Evolutionary conservation across 2,797 vertebrate genomes (phyloP).

Genomic region (Coregonus ussuriensis): DNA sequence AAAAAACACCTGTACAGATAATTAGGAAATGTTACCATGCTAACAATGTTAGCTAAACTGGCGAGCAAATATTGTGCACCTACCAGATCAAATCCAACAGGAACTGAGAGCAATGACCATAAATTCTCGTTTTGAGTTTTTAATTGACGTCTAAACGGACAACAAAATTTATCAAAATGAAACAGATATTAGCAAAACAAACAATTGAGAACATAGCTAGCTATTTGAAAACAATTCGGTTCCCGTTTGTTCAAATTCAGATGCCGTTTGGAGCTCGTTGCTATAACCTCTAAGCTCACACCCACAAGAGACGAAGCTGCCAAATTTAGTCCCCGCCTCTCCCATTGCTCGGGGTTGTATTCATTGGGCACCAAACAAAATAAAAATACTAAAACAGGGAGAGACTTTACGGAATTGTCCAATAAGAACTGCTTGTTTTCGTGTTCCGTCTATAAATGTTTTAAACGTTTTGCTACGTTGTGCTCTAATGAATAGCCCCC

Average conservation of each 20-base stretch:
- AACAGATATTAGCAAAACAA: conserved; percentile 33
- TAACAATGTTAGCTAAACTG: conserved; percentile 10
- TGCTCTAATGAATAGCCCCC: not conserved
- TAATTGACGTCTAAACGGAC: conserved; percentile 39
- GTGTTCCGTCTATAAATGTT: not conserved
- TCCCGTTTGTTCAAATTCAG: conserved; percentile 64
- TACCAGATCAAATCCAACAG: conserved; percentile 80
- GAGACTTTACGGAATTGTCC: not conserved
- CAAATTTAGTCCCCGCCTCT: conserved; percentile 72
- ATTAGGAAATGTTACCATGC: not conserved
- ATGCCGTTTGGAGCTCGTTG: conserved; percentile 68
- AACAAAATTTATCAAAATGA: conserved; percentile 28
- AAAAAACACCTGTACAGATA: not conserved
- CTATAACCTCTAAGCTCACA: conserved; percentile 51
- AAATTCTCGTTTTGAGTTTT: conserved; percentile 57
- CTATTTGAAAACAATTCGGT: conserved; percentile 43
- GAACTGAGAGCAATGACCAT: conserved; percentile 63
- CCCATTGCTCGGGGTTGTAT: not conserved
- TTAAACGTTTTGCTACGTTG: not conserved
- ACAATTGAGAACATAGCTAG: conserved; percentile 55
- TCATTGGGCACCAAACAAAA: not conserved
- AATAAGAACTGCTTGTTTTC: not conserved
- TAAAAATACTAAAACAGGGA: not conserved
- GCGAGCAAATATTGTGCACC: conserved; percentile 33
- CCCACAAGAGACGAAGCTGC: conserved; percentile 68